Evolutionary conservation across 53 echinoderm and acorn worm species (phyloP).

Genomic region (Astropecten irregularis): DNA sequence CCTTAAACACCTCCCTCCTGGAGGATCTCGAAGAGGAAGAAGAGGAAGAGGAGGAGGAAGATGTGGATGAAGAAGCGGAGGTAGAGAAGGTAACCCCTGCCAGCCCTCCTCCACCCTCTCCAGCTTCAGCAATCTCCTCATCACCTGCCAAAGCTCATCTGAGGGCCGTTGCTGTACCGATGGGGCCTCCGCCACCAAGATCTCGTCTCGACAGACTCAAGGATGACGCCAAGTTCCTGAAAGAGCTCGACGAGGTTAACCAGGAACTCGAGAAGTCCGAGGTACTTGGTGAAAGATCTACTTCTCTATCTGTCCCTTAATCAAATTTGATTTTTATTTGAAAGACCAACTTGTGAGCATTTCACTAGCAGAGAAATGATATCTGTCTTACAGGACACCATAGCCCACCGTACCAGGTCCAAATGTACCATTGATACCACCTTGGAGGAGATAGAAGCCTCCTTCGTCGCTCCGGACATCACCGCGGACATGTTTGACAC

Average conservation of each 20-base stretch:
- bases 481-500: slow-evolving; percentile 83
- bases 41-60: slow-evolving; percentile 7
- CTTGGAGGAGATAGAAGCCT: slow-evolving; percentile 87
- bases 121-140: not conserved
- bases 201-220: slow-evolving; percentile 30
- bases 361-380: not conserved
- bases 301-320: too few species aligned
- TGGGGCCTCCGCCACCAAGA: slow-evolving; percentile 70
- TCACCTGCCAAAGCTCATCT: slow-evolving; percentile 41
- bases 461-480: slow-evolving; percentile 86
- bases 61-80: not conserved
- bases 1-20: slow-evolving; percentile 40
- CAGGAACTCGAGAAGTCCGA: slow-evolving; percentile 54
- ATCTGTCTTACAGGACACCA: slow-evolving; percentile 58
- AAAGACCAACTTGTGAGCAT: not conserved
- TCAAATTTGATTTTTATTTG: too few species aligned
- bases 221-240: slow-evolving; percentile 64
- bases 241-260: slow-evolving; percentile 61
- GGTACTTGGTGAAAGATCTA: not conserved
- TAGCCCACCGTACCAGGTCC: slow-evolving; percentile 90
- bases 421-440: slow-evolving; percentile 79
- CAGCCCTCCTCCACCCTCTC: not conserved
- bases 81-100: too few species aligned
- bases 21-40: slow-evolving; percentile 24
- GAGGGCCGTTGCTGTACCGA: slow-evolving; percentile 60